Conservation (phyloP, 1,140 invertebrate species). For the Papilio xuthus region DNA sequence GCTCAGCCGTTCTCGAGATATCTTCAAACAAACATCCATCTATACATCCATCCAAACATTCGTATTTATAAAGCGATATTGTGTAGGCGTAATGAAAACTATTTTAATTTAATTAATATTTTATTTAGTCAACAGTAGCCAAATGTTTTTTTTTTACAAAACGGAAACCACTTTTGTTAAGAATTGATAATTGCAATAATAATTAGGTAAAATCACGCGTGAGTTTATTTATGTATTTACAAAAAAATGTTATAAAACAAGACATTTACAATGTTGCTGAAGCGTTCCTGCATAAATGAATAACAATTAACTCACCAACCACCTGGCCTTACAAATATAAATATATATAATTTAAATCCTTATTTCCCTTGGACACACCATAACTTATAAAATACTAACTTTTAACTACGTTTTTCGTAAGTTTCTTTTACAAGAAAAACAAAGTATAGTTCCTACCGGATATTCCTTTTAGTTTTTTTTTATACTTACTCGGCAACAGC, state of each 20-base stretch:
- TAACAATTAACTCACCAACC: constrained; percentile 23
- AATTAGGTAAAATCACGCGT: background rate
- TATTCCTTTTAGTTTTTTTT: too few relatives aligned
- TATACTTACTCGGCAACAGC: too few relatives aligned
- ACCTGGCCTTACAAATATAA: constrained; percentile 14
- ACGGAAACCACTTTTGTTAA: background rate
- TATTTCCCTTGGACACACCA: background rate
- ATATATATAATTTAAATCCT: background rate
- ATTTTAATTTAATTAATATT: background rate
- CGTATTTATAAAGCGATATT: background rate
- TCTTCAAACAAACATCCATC: too few relatives aligned
- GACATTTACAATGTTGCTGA: background rate
- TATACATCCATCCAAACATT: too few relatives aligned
- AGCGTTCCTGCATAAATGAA: constrained; percentile 31
- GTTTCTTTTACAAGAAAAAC: too few relatives aligned
- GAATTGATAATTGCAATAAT: background rate
- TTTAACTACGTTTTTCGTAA: background rate
- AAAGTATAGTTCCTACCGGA: too few relatives aligned
- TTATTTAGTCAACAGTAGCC: background rate
- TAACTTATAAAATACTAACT: background rate
- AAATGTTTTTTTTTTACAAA: background rate
- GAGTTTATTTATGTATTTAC: background rate
- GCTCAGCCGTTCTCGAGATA: too few relatives aligned
- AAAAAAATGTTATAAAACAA: background rate
- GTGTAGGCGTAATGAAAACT: background rate